Conservation (phyloP, 37 sponge, comb jelly and placozoan species). For the Haliclona indistincta region DNA sequence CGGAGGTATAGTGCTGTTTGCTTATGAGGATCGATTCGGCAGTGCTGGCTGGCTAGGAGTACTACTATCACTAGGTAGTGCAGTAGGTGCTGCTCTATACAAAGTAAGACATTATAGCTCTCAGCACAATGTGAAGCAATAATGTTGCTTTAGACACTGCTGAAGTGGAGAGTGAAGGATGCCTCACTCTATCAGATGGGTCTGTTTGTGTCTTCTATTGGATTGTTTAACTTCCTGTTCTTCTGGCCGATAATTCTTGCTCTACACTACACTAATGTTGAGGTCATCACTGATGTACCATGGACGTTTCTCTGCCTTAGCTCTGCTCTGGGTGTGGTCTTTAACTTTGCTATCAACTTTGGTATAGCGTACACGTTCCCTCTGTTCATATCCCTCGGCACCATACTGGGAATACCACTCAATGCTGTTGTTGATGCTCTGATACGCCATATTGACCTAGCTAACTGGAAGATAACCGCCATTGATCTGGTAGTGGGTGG, state of each 20-base stretch:
- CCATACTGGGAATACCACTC: conserved; percentile 84
- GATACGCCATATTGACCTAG: conserved; percentile 40
- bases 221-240: conserved; percentile 60
- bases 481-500: conserved; percentile 69
- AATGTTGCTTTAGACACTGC: conserved; percentile 58
- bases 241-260: conserved; percentile 72
- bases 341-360: conserved; percentile 90
- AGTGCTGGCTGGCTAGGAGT: conserved; percentile 59
- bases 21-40: conserved; percentile 81
- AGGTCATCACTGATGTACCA: conserved; percentile 50
- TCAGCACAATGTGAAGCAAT: no score
- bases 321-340: conserved; percentile 56
- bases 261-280: conserved; percentile 55
- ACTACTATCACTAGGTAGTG: conserved; percentile 67
- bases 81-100: conserved; percentile 87
- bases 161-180: conserved; percentile 77
- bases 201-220: conserved; percentile 76
- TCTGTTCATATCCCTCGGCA: conserved; percentile 89
- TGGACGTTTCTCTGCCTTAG: conserved; percentile 63
- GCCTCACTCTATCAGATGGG: conserved; percentile 81
- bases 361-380: conserved; percentile 93
- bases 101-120: conserved; percentile 69
- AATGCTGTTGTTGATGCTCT: conserved; percentile 75
- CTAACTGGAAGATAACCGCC: conserved; percentile 75
- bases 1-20: conserved; percentile 79